Evolutionary conservation across 2,888 invertebrate genomes (phyloP).

Genomic region (Drosophila falleni): DNA sequence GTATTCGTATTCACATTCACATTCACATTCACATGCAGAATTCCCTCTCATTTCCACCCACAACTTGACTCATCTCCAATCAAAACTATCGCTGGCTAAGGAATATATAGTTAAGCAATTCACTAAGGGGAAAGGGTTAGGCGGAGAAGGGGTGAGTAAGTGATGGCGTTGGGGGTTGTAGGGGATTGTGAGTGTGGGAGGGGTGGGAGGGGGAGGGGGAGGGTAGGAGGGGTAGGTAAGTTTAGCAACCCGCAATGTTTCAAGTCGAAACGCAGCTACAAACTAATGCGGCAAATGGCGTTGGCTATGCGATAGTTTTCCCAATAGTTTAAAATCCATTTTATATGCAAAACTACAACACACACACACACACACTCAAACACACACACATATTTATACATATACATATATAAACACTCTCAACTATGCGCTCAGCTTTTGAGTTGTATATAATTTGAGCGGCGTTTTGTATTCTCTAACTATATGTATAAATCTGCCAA

Average conservation of each 20-base stretch:
- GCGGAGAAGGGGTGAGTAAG: neutral
- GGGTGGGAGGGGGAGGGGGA: neutral
- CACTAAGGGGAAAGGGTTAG: neutral
- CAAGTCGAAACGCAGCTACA: constrained; percentile 58
- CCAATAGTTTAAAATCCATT: constrained; percentile 80
- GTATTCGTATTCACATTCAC: constrained; percentile 35
- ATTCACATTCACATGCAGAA: constrained; percentile 3
- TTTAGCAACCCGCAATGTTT: constrained; percentile 63
- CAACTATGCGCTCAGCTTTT: constrained; percentile 48
- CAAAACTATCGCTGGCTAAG: constrained; percentile 67
- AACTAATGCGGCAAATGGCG: constrained; percentile 69
- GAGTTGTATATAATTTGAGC: constrained; percentile 66
- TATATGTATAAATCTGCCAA: constrained; percentile 47
- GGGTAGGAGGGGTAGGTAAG: constrained; percentile 25
- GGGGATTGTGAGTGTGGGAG: neutral
- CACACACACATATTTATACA: neutral
- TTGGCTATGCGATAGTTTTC: constrained; percentile 71
- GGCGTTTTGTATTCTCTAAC: constrained; percentile 56
- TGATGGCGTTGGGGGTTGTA: neutral
- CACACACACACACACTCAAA: constrained; percentile 28
- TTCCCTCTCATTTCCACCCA: constrained; percentile 34
- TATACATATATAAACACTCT: constrained; percentile 30
- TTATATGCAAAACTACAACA: constrained; percentile 65
- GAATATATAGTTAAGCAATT: constrained; percentile 35
- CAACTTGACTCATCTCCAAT: constrained; percentile 55